Evolutionary conservation across 2,888 invertebrate genomes (phyloP), one percentile per base, ranked within the genome.

Genomic region (Tineola bisselliella): DNA sequence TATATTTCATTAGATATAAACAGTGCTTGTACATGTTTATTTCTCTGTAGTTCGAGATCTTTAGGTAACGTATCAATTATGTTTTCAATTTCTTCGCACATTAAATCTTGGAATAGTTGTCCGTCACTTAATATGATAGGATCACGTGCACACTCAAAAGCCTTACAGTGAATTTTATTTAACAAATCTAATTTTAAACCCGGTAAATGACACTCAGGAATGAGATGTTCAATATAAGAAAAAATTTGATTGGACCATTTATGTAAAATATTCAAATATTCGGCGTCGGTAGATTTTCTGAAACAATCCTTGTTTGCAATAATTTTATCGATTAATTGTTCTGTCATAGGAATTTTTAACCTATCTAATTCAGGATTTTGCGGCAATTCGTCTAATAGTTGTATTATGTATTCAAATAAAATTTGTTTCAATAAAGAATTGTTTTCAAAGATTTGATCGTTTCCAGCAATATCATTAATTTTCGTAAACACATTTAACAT

Each of bases 331-430:
- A 54, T 18, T 18, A 54, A 18, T 12, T n/a, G 13, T 19, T 54
- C 25, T 25, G 54, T n/a, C 19, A 54, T 54, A 10, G n/a, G 54
- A 19, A 17, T 18, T 54, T 54, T 54, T 2, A 25, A 5, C 12
- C 3, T 54, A 8, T 19, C 54, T 25, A 84, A 64, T 57, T 77
- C 76, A 19, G 65, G 54, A 6, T 73, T 69, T 63, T 76, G 69
- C 11, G 82, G 79, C 57, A 84, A 65, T 25, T 64, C 63, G 60
- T 68, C 64, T 3, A 84, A 62, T 48, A 86, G 64, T 11, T 70
- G 69, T 64, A 81, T 83, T 12, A 84, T 66, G 63, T 81, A 81
- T 44, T 79, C 72, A 54, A 78, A 79, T 19, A 86, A 68, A 2
- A 72, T 63, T 62, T 81, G 78, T 67, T 79, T 73, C 59, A 71